Evolutionary conservation across 64 coral and sea anemone species (phyloP).

Genomic region (Actinia tenebrosa): DNA sequence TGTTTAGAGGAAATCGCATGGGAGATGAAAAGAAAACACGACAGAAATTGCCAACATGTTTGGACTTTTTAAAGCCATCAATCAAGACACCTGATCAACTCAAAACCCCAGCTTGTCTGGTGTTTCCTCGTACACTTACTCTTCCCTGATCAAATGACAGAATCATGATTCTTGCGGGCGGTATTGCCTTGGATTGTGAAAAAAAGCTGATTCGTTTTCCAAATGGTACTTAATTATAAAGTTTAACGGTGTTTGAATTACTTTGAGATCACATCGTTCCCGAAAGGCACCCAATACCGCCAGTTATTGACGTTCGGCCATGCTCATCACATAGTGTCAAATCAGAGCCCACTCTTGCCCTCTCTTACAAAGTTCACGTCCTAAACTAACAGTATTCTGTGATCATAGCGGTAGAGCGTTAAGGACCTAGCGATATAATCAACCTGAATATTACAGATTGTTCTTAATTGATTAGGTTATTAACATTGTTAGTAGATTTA

Average conservation of each 20-base stretch:
- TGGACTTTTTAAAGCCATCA: slow-evolving; percentile 15
- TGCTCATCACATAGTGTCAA: background rate
- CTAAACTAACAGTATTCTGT: slow-evolving; percentile 29
- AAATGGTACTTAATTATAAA: background rate
- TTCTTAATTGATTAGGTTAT: slow-evolving; percentile 82
- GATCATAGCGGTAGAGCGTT: background rate
- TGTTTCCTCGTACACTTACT: background rate
- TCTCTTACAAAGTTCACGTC: background rate
- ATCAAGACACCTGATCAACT: slow-evolving; percentile 4
- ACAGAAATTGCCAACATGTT: slow-evolving; percentile 12
- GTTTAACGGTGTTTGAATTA: slow-evolving; percentile 13
- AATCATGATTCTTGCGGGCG: background rate
- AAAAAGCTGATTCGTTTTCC: background rate
- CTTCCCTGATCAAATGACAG: background rate
- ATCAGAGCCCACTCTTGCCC: background rate
- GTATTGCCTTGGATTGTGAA: background rate
- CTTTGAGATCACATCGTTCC: slow-evolving; percentile 17
- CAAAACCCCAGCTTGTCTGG: background rate
- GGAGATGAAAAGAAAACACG: slow-evolving; percentile 1
- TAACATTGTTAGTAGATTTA: slow-evolving; percentile 72
- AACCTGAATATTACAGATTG: slow-evolving; percentile 71
- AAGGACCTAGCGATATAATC: slow-evolving; percentile 53
- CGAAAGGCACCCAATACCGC: slow-evolving; percentile 3
- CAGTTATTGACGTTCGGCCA: background rate
- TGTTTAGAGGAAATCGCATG: slow-evolving; percentile 18